phyloP scores from a whole-genome alignment of 2,113 vertebrate genomes.

The Dasypus novemcinctus region DNA sequence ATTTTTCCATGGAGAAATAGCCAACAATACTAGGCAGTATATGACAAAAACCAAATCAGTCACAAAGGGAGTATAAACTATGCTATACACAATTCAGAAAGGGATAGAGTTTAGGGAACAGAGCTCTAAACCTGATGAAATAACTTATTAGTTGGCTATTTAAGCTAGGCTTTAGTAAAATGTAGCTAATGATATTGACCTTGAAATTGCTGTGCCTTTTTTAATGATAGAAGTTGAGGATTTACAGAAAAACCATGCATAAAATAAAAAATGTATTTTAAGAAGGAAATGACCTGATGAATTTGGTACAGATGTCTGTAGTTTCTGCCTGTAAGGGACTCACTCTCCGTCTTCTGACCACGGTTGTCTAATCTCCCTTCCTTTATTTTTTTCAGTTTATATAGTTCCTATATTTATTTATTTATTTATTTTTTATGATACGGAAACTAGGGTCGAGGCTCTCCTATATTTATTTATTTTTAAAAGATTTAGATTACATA shows the following conservation, averaged over 20 bases:
- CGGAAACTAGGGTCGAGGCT: no score
- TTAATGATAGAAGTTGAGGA: no score
- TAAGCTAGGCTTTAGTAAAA: not conserved
- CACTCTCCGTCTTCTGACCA: not conserved
- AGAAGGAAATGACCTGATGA: not conserved
- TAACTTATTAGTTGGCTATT: not conserved
- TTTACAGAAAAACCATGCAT: no score
- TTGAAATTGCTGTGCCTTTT: not conserved
- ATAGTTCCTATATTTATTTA: no score
- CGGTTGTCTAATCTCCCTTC: not conserved
- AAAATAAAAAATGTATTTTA: no score
- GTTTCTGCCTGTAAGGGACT: not conserved
- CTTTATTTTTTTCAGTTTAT: no score
- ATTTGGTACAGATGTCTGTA: not conserved
- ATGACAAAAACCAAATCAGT: conserved; percentile 10
- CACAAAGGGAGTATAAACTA: not conserved
- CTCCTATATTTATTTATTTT: no score
- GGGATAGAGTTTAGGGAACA: not conserved
- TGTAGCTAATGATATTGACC: not conserved
- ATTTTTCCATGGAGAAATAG: not conserved
- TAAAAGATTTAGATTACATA: no score
- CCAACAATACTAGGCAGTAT: no score
- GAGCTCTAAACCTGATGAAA: not conserved
- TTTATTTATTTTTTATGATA: no score
- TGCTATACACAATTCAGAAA: not conserved